Evolutionary conservation across 2,888 invertebrate species (phyloP).

Genomic region (Neelides folsomi): DNA sequence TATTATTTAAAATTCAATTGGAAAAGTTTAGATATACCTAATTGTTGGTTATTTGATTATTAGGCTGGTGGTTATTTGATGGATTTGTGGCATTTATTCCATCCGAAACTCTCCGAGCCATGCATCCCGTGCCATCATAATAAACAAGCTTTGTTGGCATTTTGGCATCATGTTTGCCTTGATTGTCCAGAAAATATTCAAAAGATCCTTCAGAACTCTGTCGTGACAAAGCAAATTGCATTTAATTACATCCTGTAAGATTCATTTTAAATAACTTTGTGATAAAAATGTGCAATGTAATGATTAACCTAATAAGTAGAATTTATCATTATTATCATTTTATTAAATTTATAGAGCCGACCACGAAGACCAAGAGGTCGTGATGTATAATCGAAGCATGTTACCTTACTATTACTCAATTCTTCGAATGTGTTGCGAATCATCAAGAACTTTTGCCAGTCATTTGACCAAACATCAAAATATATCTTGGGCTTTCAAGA

Average conservation of each 20-base stretch:
- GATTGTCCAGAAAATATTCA: slow-evolving; percentile 89
- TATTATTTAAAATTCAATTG: slow-evolving; percentile 1
- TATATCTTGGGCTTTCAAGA: slow-evolving; percentile 91
- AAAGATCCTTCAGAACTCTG: slow-evolving; percentile 69
- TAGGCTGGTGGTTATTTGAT: slow-evolving; percentile 85
- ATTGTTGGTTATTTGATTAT: slow-evolving; percentile 31
- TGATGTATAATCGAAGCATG: slow-evolving; percentile 85
- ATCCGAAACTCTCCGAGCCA: slow-evolving; percentile 85
- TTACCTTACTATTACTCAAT: slow-evolving; percentile 83
- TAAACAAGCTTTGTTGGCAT: slow-evolving; percentile 79
- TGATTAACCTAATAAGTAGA: too few species aligned
- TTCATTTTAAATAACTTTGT: not conserved
- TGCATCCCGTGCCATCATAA: slow-evolving; percentile 90
- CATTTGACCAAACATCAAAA: slow-evolving; percentile 84
- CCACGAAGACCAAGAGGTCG: slow-evolving; percentile 90
- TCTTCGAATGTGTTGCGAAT: slow-evolving; percentile 76
- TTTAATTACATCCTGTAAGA: slow-evolving; percentile 91
- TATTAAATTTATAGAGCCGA: slow-evolving; percentile 51
- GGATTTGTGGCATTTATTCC: slow-evolving; percentile 86
- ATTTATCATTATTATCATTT: too few species aligned
- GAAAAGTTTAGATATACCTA: too few species aligned
- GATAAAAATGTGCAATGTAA: not conserved
- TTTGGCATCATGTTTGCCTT: slow-evolving; percentile 84
- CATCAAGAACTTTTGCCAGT: slow-evolving; percentile 70
- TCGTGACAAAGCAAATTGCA: slow-evolving; percentile 84